Evolutionary conservation across 2,888 invertebrate genomes (phyloP).

Genomic region (Gymnocheta viridis): DNA sequence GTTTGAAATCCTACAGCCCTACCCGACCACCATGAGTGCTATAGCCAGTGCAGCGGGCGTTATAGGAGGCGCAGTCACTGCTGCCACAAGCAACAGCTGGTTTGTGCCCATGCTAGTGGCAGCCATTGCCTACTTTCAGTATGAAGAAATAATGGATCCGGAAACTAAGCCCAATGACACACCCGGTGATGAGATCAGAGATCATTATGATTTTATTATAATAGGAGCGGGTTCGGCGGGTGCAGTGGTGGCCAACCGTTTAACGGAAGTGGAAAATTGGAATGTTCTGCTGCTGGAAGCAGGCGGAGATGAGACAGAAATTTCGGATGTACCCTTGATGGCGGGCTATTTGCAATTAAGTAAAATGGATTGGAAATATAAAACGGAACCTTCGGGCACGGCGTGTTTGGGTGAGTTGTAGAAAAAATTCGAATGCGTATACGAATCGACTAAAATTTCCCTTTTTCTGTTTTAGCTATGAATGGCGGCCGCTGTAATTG

Average conservation of each 20-base stretch:
- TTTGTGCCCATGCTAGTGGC: slow-evolving; percentile 93
- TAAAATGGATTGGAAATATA: slow-evolving; percentile 95
- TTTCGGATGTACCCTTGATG: slow-evolving; percentile 93
- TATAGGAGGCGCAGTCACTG: slow-evolving; percentile 87
- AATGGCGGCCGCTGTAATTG: slow-evolving; percentile 92
- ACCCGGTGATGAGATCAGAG: slow-evolving; percentile 85
- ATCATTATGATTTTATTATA: slow-evolving; percentile 91
- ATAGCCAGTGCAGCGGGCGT: slow-evolving; percentile 86
- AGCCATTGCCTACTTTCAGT: slow-evolving; percentile 93
- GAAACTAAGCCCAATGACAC: slow-evolving; percentile 90
- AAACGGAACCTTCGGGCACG: slow-evolving; percentile 92
- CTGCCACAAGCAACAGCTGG: slow-evolving; percentile 88
- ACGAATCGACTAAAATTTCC: no score
- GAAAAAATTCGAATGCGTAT: no score
- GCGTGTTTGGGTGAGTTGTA: slow-evolving; percentile 88
- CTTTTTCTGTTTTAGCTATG: slow-evolving; percentile 85
- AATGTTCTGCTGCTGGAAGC: slow-evolving; percentile 92
- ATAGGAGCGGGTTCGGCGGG: slow-evolving; percentile 95
- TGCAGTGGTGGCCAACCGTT: slow-evolving; percentile 92
- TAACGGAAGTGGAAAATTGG: slow-evolving; percentile 91
- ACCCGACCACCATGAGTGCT: slow-evolving; percentile 84
- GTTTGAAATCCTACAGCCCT: neutral
- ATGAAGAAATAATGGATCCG: slow-evolving; percentile 92
- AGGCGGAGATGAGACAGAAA: slow-evolving; percentile 94
- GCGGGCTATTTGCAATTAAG: slow-evolving; percentile 94